A percentile compares a stretch with the other conserved stretches of the same genome.
Conservation (phyloP, 2,113 vertebrate species). For the Glareola pratincola region DNA sequence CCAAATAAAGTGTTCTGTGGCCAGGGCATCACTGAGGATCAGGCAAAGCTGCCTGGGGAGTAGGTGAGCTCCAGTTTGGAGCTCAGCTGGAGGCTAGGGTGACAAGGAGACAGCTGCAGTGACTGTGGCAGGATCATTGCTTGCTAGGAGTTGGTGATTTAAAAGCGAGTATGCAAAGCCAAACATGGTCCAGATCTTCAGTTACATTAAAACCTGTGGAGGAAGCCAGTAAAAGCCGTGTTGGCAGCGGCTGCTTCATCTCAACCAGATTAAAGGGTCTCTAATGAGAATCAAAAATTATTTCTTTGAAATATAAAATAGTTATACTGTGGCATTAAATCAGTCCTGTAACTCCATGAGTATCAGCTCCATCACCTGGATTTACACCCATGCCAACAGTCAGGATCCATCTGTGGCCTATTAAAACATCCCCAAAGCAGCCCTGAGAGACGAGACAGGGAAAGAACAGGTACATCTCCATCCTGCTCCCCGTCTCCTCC, state of each 20-base stretch:
- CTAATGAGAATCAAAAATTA: not conserved
- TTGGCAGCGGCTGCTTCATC: not conserved
- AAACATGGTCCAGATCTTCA: not conserved
- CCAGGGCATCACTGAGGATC: not conserved
- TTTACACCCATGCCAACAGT: not conserved
- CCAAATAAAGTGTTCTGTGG: not conserved
- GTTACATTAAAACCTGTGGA: not conserved
- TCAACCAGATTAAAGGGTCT: not conserved
- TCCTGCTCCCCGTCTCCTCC: not conserved
- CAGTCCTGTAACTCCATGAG: not conserved
- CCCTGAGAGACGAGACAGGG: not conserved
- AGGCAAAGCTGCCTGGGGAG: not conserved
- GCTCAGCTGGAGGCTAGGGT: not conserved
- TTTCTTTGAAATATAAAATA: not conserved
- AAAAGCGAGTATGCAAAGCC: not conserved
- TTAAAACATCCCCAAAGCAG: not conserved
- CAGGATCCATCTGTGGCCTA: not conserved
- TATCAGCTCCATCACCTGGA: not conserved
- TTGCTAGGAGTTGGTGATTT: not conserved
- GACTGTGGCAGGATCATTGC: rapidly evolving
- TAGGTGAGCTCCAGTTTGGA: not conserved
- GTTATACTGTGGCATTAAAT: not conserved
- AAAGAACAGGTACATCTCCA: not conserved
- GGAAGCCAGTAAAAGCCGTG: not conserved
- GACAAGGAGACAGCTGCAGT: not conserved